These are phyloP conservation scores for Lithophane socia DNA, from an alignment of 2,888 invertebrate species.

Conservation along the genomic window DNA sequence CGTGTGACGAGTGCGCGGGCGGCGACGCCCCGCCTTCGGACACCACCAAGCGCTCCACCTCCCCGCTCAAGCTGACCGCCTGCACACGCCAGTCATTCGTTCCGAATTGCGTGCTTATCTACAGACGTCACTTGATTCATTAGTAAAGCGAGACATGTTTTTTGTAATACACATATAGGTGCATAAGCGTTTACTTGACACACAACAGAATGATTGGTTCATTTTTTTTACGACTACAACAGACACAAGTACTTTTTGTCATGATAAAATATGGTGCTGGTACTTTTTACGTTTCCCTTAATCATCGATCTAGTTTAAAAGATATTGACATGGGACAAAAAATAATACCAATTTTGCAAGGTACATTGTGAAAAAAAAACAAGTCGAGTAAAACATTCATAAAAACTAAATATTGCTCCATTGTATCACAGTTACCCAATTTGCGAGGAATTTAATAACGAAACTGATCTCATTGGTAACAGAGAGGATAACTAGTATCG, in stretches of 20 bases:
- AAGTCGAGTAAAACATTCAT: neutral
- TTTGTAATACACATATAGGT: constrained; percentile 27
- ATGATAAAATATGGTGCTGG: constrained; percentile 16
- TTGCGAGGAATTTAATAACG: neutral
- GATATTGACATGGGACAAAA: neutral
- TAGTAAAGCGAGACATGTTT: constrained; percentile 33
- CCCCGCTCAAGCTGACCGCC: constrained; percentile 75
- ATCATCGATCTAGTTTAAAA: neutral
- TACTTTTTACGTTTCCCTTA: neutral
- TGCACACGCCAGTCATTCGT: constrained; percentile 54
- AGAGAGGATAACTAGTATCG: neutral
- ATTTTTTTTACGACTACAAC: constrained; percentile 22
- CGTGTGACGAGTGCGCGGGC: constrained; percentile 77
- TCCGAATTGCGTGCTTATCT: constrained; percentile 51
- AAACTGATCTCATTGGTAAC: neutral
- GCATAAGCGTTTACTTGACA: constrained; percentile 41
- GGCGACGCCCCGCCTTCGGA: constrained; percentile 81
- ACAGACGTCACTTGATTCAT: constrained; percentile 52
- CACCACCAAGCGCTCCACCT: constrained; percentile 82
- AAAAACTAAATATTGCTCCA: neutral
- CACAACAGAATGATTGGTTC: constrained; percentile 11
- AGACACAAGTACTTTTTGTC: constrained; percentile 8
- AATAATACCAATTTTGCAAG: neutral
- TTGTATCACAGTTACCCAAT: constrained; percentile 12
- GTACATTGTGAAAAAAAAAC: constrained; percentile 6